phyloP scores from a whole-genome alignment of 2,113 vertebrate species.

The Quiscalus mexicanus region DNA sequence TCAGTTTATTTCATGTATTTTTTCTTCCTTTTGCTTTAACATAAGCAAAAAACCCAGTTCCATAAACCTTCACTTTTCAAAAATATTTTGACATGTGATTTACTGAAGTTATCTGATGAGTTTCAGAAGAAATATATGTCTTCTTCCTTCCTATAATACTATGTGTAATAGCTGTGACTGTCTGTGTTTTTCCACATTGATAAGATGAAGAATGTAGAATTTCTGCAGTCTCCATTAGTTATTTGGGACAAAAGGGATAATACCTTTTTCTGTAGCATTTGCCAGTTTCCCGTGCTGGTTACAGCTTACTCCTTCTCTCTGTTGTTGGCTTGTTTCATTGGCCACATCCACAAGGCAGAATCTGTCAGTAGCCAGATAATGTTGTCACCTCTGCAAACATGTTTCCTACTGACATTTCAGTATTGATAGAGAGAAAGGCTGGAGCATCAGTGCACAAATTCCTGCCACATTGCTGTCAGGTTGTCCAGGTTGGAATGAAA shows the following conservation, averaged over 20 bases:
- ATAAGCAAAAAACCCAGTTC: slow-evolving; percentile 10
- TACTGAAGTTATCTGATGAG: slow-evolving; percentile 66
- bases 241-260: slow-evolving; percentile 56
- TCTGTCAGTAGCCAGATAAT: neutral
- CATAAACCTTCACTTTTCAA: slow-evolving; percentile 40
- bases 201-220: slow-evolving; percentile 54
- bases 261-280: neutral
- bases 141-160: slow-evolving; percentile 49
- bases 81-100: slow-evolving; percentile 56
- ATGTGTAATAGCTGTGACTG: slow-evolving; percentile 58
- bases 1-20: slow-evolving; percentile 26
- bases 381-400: neutral
- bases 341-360: neutral
- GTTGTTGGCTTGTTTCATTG: neutral
- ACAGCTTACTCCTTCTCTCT: neutral
- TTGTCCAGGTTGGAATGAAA: neutral
- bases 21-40: slow-evolving; percentile 3
- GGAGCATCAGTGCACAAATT: neutral
- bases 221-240: slow-evolving; percentile 55
- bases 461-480: neutral
- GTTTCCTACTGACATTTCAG: neutral
- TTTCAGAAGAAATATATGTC: slow-evolving; percentile 69
- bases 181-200: slow-evolving; percentile 45
- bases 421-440: neutral
- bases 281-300: neutral